Percentiles rank a stretch among this genome's conserved stretches.
phyloP scores from a whole-genome alignment of 2,113 vertebrate species.

The Taurulus bubalis region DNA sequence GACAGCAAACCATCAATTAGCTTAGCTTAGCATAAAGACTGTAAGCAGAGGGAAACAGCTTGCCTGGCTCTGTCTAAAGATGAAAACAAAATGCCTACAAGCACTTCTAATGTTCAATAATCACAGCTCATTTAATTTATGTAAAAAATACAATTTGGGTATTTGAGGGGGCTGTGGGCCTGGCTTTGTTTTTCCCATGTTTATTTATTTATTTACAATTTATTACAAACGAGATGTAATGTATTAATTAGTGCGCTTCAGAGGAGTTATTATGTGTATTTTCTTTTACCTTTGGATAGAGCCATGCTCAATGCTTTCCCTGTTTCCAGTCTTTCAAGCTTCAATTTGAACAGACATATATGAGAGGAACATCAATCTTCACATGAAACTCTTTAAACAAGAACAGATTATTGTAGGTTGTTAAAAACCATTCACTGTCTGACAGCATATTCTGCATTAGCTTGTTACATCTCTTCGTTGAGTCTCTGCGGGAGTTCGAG shows the following conservation, averaged over 20 bases:
- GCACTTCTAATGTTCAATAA: not conserved
- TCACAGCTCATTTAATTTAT: slow-evolving; percentile 3
- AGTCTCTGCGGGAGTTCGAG: not conserved
- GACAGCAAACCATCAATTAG: not conserved
- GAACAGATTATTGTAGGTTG: too few species aligned
- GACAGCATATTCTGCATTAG: not conserved
- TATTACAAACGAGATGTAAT: not conserved
- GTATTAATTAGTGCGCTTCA: not conserved
- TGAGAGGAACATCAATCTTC: not conserved
- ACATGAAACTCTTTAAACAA: too few species aligned
- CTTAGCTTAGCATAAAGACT: not conserved
- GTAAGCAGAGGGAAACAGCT: too few species aligned
- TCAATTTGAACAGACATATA: too few species aligned
- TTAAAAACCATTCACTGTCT: not conserved
- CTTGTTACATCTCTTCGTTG: not conserved
- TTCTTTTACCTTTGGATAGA: too few species aligned
- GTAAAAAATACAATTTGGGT: not conserved
- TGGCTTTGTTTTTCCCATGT: not conserved
- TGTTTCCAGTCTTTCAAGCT: not conserved
- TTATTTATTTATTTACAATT: not conserved
- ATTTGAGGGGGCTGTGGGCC: not conserved
- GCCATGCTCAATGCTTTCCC: not conserved
- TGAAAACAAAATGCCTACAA: not conserved
- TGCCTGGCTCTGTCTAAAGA: not conserved
- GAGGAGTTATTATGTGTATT: not conserved